phyloP scores from a whole-genome alignment of 1,140 invertebrate species.

The Brachionus plicatilis region DNA sequence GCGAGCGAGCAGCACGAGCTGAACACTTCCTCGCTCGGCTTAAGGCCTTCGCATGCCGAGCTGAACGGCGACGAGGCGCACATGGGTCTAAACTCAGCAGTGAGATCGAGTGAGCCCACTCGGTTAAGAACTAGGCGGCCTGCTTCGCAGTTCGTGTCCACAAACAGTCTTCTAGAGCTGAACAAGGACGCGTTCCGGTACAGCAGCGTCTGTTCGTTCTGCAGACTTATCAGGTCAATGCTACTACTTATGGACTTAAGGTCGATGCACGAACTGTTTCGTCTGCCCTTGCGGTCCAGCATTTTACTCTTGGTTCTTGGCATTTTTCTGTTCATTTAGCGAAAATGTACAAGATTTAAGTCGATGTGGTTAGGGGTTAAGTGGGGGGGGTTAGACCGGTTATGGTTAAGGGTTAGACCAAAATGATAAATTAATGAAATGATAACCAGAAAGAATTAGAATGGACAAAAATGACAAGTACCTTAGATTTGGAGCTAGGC shows the following conservation, averaged over 20 bases:
- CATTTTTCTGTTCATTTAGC: constrained; percentile 47
- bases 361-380: not conserved
- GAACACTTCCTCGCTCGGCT: not conserved
- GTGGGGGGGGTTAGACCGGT: not conserved
- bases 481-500: constrained; percentile 73
- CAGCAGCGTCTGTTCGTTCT: not conserved
- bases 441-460: constrained; percentile 17
- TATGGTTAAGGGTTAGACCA: not conserved
- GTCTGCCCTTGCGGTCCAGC: constrained; percentile 67
- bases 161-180: not conserved
- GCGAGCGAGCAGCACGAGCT: not conserved
- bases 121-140: not conserved
- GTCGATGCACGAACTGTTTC: constrained; percentile 62
- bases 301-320: constrained; percentile 58
- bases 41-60: not conserved
- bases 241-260: constrained; percentile 47
- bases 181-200: not conserved
- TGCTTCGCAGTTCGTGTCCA: not conserved
- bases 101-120: not conserved
- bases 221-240: not conserved
- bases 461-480: constrained; percentile 45
- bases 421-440: not conserved
- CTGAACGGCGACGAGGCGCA: not conserved
- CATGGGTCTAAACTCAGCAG: not conserved
- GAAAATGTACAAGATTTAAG: constrained; percentile 55